Conservation (phyloP, 2,113 vertebrate species). For the Melanerpes aurifrons region DNA sequence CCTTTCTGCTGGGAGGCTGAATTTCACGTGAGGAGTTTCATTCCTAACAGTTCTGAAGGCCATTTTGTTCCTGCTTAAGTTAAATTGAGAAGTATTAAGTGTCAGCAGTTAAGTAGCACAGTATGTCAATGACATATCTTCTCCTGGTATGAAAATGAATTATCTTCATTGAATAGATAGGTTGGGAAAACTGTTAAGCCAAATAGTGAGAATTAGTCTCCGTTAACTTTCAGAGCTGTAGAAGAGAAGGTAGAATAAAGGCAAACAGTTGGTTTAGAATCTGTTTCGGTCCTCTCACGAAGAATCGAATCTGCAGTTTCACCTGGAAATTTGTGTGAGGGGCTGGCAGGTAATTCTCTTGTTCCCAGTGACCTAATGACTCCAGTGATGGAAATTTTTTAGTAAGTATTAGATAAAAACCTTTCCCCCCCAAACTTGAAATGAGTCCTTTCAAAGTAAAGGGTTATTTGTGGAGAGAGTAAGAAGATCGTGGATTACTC, state of each 20-base stretch:
- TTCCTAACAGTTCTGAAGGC: background rate
- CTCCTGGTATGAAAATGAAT: background rate
- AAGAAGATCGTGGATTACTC: background rate
- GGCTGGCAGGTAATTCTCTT: background rate
- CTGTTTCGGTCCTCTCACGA: background rate
- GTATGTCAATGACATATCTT: background rate
- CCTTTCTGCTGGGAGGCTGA: background rate
- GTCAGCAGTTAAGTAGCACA: background rate
- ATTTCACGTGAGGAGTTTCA: background rate
- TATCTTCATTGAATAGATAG: background rate
- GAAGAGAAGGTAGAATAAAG: background rate
- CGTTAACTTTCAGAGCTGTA: background rate
- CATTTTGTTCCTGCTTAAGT: conserved; percentile 5
- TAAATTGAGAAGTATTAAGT: background rate
- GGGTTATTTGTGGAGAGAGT: background rate
- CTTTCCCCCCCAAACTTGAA: background rate
- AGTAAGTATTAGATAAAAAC: background rate
- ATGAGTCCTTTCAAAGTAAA: background rate
- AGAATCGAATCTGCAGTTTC: background rate
- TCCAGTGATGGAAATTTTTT: background rate
- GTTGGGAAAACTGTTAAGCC: background rate
- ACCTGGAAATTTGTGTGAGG: background rate
- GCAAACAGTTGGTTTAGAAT: background rate
- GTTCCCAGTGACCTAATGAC: background rate
- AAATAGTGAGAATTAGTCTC: background rate